These are phyloP conservation scores for Synchiropus splendidus DNA, from an alignment of 2,113 vertebrate genomes.

Conservation along the genomic window DNA sequence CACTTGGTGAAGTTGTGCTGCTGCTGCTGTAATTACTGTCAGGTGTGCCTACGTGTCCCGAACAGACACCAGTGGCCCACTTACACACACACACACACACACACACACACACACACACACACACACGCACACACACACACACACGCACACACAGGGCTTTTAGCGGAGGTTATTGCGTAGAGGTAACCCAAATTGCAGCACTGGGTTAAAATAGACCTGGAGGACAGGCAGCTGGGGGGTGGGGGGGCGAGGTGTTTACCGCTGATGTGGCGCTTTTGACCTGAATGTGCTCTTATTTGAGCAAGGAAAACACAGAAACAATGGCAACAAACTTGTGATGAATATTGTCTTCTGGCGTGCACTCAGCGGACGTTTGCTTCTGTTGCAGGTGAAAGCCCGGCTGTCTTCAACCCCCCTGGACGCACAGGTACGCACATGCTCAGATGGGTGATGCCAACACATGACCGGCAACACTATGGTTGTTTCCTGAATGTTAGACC, in stretches of 20 bases:
- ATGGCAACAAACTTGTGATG: too few species aligned
- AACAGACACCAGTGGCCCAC: slow-evolving; percentile 8
- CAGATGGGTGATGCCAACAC: too few species aligned
- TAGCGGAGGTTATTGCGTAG: slow-evolving; percentile 21
- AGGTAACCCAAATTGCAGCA: slow-evolving; percentile 16
- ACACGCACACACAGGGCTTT: slow-evolving; percentile 22
- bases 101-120: slow-evolving; percentile 11
- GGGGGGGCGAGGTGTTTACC: slow-evolving; percentile 9
- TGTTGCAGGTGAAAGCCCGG: slow-evolving; percentile 49
- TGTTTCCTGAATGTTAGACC: slow-evolving; percentile 8
- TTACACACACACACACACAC: slow-evolving; percentile 11
- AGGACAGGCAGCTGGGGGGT: slow-evolving; percentile 8
- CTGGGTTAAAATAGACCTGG: slow-evolving; percentile 19
- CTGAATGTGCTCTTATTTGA: slow-evolving; percentile 10
- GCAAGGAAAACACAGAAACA: too few species aligned
- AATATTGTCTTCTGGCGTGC: too few species aligned
- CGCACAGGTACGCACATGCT: slow-evolving; percentile 31
- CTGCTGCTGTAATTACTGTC: slow-evolving; percentile 46
- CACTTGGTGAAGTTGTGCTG: slow-evolving; percentile 24
- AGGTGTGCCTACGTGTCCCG: slow-evolving; percentile 32
- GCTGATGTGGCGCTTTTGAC: slow-evolving; percentile 11
- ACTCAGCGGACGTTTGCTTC: too few species aligned
- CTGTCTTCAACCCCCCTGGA: slow-evolving; percentile 36
- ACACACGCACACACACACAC: slow-evolving; percentile 12
- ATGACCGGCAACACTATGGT: too few species aligned